These are phyloP conservation scores for Sorex maritimensis DNA, from an alignment of 2,797 vertebrate genomes.

Conservation along the genomic window DNA sequence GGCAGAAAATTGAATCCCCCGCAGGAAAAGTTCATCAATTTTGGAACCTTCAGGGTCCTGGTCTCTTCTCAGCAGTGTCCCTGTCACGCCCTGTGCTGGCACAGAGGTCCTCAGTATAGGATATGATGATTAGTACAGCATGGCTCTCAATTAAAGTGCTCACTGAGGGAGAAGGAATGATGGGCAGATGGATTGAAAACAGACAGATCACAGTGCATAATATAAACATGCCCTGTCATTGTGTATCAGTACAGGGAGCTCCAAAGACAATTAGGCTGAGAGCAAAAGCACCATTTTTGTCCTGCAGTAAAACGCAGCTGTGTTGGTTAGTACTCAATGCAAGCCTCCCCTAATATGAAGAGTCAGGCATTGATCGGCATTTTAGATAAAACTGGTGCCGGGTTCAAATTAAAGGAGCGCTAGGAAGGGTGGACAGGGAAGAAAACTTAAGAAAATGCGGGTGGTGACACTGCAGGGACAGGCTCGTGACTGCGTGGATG, in stretches of 20 bases:
- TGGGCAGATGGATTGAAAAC: not conserved
- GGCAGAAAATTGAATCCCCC: conserved; percentile 46
- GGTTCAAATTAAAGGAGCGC: not conserved
- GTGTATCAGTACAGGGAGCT: not conserved
- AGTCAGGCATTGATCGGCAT: not conserved
- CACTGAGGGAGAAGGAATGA: not conserved
- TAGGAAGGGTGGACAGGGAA: not conserved
- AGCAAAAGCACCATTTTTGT: not conserved
- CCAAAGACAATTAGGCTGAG: not conserved
- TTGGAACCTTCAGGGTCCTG: not conserved
- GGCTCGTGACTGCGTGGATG: not conserved
- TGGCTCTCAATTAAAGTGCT: not conserved
- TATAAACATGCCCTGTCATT: not conserved
- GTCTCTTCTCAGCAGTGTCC: not conserved
- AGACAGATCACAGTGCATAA: not conserved
- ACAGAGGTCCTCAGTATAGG: not conserved
- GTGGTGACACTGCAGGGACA: not conserved
- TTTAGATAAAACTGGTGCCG: not conserved
- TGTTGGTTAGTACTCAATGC: not conserved
- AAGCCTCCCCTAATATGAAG: not conserved
- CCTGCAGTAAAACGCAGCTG: not conserved
- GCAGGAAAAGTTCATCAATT: not conserved
- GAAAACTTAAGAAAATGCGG: not conserved
- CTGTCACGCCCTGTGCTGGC: not conserved
- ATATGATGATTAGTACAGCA: not conserved